Evolutionary conservation across 2,113 vertebrate species (phyloP), one percentile per base, ranked within the genome.

Genomic region (Gymnogyps californianus): DNA sequence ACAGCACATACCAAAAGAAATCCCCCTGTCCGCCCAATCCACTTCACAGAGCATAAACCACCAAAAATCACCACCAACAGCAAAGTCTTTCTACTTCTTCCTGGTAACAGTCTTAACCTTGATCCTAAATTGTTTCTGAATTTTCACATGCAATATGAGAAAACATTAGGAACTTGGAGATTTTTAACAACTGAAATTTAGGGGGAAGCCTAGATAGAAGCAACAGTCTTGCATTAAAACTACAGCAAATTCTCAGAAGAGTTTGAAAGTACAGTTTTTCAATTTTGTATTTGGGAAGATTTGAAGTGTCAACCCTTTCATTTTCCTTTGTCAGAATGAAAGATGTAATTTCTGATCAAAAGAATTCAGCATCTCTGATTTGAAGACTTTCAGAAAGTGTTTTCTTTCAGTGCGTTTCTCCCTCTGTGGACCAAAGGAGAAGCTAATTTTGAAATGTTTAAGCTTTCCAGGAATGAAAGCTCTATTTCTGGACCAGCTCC

Each of bases 301-400:
- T 59, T 92, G 40, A 83, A 76, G 25, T 59, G 24, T 67, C 74
- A 86, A 42, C 36, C 15, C 52, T 93, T 93, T 87, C 21, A 64
- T 89, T 93, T 83, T 83, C 44, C 34, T 83, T 58, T 91, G 46
- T 66, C 83, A 88, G 57, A 90, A 93, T 74, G 51, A 92, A 94
- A 78, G 57, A 29, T 61, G 29, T 32, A 22, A 90, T 88, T 92
- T 87, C 31, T 77, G 22, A 83, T 92, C 69, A 90, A 90, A 97
- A 71, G 18, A 62, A 59, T 74, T 71, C 36, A 83, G 16, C 64
- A 51, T 29, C 31, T 90, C 49, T 13, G 9, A 90, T 70, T 81
- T 20, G 32, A 90, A 96, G 42, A 58, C 42, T 71, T 90, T 66
- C 34, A 83, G 44, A 34, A 83, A 52, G n/a, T 12, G 3, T 28